Conservation (phyloP, 2,797 vertebrate genomes). For the Triplophysa yarkandensis region DNA sequence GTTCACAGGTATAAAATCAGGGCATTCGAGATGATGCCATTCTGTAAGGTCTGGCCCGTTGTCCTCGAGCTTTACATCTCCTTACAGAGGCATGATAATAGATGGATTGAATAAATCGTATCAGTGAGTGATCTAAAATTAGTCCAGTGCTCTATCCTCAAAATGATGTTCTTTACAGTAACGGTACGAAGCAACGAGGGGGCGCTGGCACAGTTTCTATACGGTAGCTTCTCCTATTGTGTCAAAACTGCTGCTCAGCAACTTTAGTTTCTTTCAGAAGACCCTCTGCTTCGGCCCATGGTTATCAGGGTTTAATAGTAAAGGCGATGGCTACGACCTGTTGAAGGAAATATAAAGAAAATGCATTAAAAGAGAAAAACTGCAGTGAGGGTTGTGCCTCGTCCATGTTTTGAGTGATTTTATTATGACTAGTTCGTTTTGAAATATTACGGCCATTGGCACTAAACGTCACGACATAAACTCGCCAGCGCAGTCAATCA, state of each 20-base stretch:
- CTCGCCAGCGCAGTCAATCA: conserved; percentile 25
- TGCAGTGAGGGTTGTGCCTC: conserved; percentile 44
- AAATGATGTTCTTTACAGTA: conserved; percentile 24
- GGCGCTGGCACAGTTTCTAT: conserved; percentile 29
- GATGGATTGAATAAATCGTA: conserved; percentile 34
- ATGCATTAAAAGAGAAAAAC: conserved; percentile 33
- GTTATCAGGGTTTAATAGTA: background rate
- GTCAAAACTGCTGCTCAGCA: conserved; percentile 14
- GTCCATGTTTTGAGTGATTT: conserved; percentile 42
- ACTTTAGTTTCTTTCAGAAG: background rate
- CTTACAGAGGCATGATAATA: conserved; percentile 17
- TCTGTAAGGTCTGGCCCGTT: background rate
- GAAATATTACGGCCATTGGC: conserved; percentile 33
- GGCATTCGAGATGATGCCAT: background rate
- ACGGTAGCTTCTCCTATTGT: background rate
- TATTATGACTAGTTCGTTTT: conserved; percentile 42
- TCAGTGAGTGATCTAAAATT: conserved; percentile 34
- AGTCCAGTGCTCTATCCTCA: conserved; percentile 20
- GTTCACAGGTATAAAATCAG: conserved; percentile 3
- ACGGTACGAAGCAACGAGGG: conserved; percentile 27
- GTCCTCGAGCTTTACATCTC: conserved; percentile 41
- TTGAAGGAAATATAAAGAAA: conserved; percentile 12
- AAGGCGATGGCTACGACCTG: background rate
- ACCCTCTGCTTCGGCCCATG: background rate
- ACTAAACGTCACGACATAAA: conserved; percentile 39